These are phyloP conservation scores for Pseudomyrmex dendroicus DNA, from an alignment of 1,140 invertebrate species.

Conservation along the genomic window DNA sequence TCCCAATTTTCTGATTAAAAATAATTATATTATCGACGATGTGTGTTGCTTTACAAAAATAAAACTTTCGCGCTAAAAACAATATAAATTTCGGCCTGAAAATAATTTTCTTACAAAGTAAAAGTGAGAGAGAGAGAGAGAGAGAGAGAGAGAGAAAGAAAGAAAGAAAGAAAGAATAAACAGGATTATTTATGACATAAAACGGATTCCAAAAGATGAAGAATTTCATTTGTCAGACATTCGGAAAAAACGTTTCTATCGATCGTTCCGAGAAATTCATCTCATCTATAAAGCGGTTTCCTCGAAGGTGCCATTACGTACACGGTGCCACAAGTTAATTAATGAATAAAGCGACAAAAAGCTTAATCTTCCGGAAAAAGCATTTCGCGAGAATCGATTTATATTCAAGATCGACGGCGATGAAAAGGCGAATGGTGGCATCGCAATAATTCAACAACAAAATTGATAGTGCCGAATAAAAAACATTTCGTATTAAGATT, in stretches of 20 bases:
- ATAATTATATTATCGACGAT: neutral
- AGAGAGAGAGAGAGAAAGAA: neutral
- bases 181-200: neutral
- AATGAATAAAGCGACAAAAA: constrained; percentile 48
- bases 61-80: no score
- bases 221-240: constrained; percentile 3
- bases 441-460: neutral
- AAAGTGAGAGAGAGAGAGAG: neutral
- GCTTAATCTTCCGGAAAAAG: constrained; percentile 56
- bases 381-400: constrained; percentile 49
- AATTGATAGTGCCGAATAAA: constrained; percentile 1
- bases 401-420: neutral
- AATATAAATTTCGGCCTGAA: no score
- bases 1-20: neutral
- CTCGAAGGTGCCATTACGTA: constrained; percentile 40
- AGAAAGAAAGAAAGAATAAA: neutral
- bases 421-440: neutral
- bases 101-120: neutral
- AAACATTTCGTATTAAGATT: no score
- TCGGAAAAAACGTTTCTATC: constrained; percentile 51
- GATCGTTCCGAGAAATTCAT: constrained; percentile 57
- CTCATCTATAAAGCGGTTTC: constrained; percentile 31
- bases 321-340: constrained; percentile 30
- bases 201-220: neutral
- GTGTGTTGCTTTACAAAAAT: no score